Base-by-base conservation (phyloP, 2,113 vertebrate genomes). In the Lipophrys pholis region DNA sequence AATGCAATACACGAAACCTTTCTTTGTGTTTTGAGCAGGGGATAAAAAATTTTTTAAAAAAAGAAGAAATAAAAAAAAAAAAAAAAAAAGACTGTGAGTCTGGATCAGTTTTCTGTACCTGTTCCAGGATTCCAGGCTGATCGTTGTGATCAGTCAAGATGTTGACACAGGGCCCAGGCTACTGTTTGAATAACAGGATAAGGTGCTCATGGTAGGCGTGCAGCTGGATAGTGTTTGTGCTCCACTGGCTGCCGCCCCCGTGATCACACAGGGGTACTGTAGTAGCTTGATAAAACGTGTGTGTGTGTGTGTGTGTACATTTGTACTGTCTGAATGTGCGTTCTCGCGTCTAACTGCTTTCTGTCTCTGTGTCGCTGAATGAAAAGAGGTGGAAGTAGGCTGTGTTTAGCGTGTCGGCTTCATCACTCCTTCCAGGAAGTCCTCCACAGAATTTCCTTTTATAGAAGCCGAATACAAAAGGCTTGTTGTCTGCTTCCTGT, bases 391-490 rank as follows among this genome's bases (percentile, higher is more conserved):
- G 36, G 59, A 15, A 16, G 67, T 69, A 43, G 15, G 35, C 8
- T n/a, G 42, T 36, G 61, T 53, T 39, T 49, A 30, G 12, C 55
- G 63, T 63, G 17, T 61, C 14, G 39, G 57, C 71, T 67, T 77
- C 82, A 86, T 88, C 75, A 76, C 70, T 88, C 69, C 63, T 87
- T 90, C 78, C 92, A 93, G 93, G 94, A 93, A 94, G 93, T 85
- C 69, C 77, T 88, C 81, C 6, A 40, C 82, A 89, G 78, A 89
- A 93, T 93, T 90, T 92, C 94, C 94, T 94, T 94, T 93, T 94
- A 92, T 93, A 93, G 92, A 93, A 87, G 88, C 89, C 43, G 62
- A 93, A 89, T 69, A 93, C 91, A 94, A 93, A 93, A 91, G 93
- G 78, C 87, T 76, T 77, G 81, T 81, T 87, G 88, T 82, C 81